Percentiles rank a stretch among this genome's conserved stretches.
phyloP scores from a whole-genome alignment of 1,140 invertebrate species.

The Cyclina sinensis region DNA sequence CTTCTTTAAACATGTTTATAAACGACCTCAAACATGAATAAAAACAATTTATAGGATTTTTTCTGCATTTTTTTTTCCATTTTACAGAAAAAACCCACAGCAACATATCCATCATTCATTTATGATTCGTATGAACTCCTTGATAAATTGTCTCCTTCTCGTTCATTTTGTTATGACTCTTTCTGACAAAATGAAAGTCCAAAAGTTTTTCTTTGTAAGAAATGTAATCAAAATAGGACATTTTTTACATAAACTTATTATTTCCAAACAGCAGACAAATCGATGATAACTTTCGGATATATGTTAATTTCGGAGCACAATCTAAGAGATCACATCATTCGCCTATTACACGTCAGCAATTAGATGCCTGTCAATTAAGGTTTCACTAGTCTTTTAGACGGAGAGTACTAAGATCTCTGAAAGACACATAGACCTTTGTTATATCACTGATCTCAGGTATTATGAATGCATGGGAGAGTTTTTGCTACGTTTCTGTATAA shows the following conservation, averaged over 20 bases:
- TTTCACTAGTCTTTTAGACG: too few species aligned
- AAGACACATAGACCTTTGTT: too few species aligned
- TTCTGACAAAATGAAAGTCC: slow-evolving; percentile 15
- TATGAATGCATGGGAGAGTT: too few species aligned
- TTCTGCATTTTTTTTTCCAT: too few species aligned
- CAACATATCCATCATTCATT: slow-evolving; percentile 4
- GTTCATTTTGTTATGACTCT: slow-evolving; percentile 20
- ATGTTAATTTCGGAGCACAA: neutral
- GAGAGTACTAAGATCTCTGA: too few species aligned
- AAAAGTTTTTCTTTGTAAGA: neutral
- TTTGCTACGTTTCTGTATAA: too few species aligned
- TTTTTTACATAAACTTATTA: neutral
- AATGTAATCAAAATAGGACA: neutral
- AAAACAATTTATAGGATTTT: too few species aligned
- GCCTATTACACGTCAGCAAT: slow-evolving; percentile 4
- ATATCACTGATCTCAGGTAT: too few species aligned
- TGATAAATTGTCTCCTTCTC: neutral
- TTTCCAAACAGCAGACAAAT: neutral
- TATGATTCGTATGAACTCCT: neutral
- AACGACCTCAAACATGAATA: too few species aligned
- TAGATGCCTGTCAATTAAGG: neutral
- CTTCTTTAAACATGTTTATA: too few species aligned
- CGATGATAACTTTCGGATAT: neutral
- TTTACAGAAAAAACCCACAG: too few species aligned
- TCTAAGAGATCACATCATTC: neutral